Conservation (phyloP, 2,797 vertebrate species). For the Poecilia picta region DNA sequence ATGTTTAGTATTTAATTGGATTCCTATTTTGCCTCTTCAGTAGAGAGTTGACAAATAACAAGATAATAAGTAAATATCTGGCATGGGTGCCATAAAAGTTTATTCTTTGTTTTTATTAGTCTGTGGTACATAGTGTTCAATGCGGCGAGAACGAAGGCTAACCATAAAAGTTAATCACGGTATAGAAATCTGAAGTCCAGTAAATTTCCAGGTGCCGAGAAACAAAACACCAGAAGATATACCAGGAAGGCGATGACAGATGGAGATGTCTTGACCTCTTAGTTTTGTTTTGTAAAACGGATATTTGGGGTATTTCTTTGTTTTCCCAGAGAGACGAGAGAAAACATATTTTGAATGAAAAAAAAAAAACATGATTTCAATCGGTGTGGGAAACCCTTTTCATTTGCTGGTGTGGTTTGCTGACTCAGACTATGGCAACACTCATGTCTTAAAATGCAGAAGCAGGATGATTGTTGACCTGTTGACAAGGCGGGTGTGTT, state of each 20-base stretch:
- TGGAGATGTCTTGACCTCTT: slow-evolving; percentile 47
- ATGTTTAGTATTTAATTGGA: slow-evolving; percentile 74
- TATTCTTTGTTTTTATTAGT: slow-evolving; percentile 87
- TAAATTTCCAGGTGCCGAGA: slow-evolving; percentile 85
- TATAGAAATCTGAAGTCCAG: slow-evolving; percentile 86
- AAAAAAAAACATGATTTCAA: slow-evolving; percentile 19
- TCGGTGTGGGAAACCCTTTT: slow-evolving; percentile 61
- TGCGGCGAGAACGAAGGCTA: slow-evolving; percentile 81
- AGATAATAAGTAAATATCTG: slow-evolving; percentile 83
- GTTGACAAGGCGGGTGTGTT: slow-evolving; percentile 37
- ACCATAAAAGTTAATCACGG: slow-evolving; percentile 89
- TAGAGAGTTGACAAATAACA: slow-evolving; percentile 83
- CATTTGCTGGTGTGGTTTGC: slow-evolving; percentile 40
- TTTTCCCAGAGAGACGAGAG: background rate
- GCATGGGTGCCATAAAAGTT: slow-evolving; percentile 82
- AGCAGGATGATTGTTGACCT: slow-evolving; percentile 37
- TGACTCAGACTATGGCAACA: slow-evolving; percentile 58
- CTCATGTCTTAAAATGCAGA: slow-evolving; percentile 44
- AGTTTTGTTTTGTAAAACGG: slow-evolving; percentile 42
- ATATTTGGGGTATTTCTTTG: slow-evolving; percentile 13
- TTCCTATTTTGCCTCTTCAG: slow-evolving; percentile 76
- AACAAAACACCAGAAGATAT: slow-evolving; percentile 73
- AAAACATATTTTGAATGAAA: slow-evolving; percentile 1
- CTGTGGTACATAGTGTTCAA: slow-evolving; percentile 83
- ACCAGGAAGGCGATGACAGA: slow-evolving; percentile 71